Evolutionary conservation across 37 sponge, comb jelly and placozoan species (phyloP), one percentile per base, ranked within the genome.

Genomic region (Aphrocallistes beatrix): DNA sequence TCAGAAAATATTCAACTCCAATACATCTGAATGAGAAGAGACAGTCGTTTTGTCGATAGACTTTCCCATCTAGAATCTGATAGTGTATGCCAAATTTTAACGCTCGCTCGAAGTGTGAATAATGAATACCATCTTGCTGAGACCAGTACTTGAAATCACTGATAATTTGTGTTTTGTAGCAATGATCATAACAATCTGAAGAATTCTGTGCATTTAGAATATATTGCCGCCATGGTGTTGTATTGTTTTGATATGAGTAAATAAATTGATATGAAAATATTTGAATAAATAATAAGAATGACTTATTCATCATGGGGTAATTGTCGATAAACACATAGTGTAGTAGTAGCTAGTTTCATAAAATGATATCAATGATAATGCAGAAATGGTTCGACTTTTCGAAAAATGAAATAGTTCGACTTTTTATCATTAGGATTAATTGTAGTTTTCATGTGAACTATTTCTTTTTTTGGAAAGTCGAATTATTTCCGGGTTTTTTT

Each of bases 1-100:
- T 34, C 16, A 95, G 42, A 69, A 95, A 95, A 81, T 95, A 89
- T 84, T 93, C 96, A n/a, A 93, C 86, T 40, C 96, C 96, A 23
- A 39, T 88, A 38, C 94, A 95, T 82, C 96, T 91, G 38, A 1
- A 88, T 28, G 82, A 49, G 51, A 95, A 95, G 50, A 87, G 13
- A 42, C 94, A 95, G 42, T 88, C 38, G 8, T 51, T 19, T 38
- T 93, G 89, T 1, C 96, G 40, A 37, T 90, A 90, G 23, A 95
- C 87, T 32, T 47, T 88, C 49, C 90, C 90, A 37, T 88, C 50
- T 82, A 95, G 81, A 40, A 95, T 88, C 49, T 95, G 93, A 75
- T 95, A 95, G 84, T 93, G 93, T 0, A 92, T 87, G n/a, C 86
- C 88, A 0, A 85, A 36, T 34, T 69, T 21, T 83, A 81, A 84